Conservation (phyloP, 2,113 vertebrate species). For the Atractosteus spatula region DNA sequence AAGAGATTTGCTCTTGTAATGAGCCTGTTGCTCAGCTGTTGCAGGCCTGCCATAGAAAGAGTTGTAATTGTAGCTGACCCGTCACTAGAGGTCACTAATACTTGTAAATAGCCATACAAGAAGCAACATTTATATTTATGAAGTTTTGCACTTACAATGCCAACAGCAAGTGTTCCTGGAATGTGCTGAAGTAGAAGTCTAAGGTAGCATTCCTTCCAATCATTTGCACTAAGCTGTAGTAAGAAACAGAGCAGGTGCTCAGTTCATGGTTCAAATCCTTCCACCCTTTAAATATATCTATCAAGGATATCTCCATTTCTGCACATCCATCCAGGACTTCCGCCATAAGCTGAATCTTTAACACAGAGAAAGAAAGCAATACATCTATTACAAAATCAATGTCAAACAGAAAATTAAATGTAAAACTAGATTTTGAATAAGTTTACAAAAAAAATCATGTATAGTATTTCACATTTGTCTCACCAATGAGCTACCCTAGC, state of each 20-base stretch:
- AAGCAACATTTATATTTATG: constrained; percentile 6
- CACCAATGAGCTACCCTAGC: too few relatives aligned
- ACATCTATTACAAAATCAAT: not conserved
- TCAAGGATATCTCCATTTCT: constrained; percentile 2
- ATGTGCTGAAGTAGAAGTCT: constrained; percentile 11
- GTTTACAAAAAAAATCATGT: too few relatives aligned
- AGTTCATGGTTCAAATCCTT: constrained; percentile 23
- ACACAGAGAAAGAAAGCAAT: not conserved
- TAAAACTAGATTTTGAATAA: not conserved
- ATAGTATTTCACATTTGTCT: too few relatives aligned
- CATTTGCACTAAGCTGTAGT: not conserved
- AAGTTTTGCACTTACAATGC: constrained; percentile 21
- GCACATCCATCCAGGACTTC: constrained; percentile 15
- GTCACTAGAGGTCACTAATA: too few relatives aligned
- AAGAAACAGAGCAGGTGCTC: not conserved
- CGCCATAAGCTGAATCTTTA: constrained; percentile 40
- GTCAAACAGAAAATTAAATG: not conserved
- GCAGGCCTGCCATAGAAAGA: too few relatives aligned
- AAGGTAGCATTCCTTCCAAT: not conserved
- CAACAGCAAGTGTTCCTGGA: constrained; percentile 19
- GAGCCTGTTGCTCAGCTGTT: not conserved
- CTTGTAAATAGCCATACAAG: too few relatives aligned
- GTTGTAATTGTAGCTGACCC: too few relatives aligned
- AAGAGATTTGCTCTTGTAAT: not conserved
- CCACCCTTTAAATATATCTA: constrained; percentile 36